phyloP scores from a whole-genome alignment of 2,888 invertebrate genomes.

The Perizoma flavofasciatum region DNA sequence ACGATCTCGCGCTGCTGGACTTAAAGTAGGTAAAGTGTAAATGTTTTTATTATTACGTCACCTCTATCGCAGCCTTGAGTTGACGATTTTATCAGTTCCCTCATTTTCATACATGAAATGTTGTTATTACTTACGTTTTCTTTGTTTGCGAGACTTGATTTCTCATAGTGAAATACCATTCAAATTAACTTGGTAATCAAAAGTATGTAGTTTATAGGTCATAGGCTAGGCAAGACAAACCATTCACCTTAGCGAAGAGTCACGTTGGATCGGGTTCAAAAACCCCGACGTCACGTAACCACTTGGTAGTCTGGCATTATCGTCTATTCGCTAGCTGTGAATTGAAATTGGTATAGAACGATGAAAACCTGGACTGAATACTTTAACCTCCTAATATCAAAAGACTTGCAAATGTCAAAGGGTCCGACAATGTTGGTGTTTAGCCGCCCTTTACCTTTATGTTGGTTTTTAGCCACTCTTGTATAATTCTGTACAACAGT shows the following conservation, averaged over 20 bases:
- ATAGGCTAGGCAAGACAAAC: slow-evolving; percentile 6
- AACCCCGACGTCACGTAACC: slow-evolving; percentile 15
- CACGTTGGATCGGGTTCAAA: slow-evolving; percentile 21
- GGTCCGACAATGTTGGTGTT: too few relatives aligned
- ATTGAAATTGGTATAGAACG: slow-evolving; percentile 14
- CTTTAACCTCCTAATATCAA: not conserved
- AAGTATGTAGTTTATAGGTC: slow-evolving; percentile 19
- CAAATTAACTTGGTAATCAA: slow-evolving; percentile 7
- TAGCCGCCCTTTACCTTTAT: too few relatives aligned
- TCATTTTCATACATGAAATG: slow-evolving; percentile 2
- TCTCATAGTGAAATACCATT: slow-evolving; percentile 9
- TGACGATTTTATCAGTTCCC: not conserved
- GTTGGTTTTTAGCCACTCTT: too few relatives aligned
- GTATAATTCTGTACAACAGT: too few relatives aligned
- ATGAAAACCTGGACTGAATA: slow-evolving; percentile 12
- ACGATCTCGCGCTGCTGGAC: too few relatives aligned
- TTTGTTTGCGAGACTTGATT: slow-evolving; percentile 1
- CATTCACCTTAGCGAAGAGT: slow-evolving; percentile 22
- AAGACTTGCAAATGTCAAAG: too few relatives aligned
- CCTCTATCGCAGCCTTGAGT: not conserved
- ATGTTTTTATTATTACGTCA: not conserved
- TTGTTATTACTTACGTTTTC: slow-evolving; percentile 15
- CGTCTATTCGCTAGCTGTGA: slow-evolving; percentile 19
- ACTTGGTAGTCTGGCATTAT: slow-evolving; percentile 21
- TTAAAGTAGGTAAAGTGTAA: too few relatives aligned